These are phyloP conservation scores for Callyntrura guangdongensis DNA, from an alignment of 2,888 invertebrate species.

Conservation along the genomic window DNA sequence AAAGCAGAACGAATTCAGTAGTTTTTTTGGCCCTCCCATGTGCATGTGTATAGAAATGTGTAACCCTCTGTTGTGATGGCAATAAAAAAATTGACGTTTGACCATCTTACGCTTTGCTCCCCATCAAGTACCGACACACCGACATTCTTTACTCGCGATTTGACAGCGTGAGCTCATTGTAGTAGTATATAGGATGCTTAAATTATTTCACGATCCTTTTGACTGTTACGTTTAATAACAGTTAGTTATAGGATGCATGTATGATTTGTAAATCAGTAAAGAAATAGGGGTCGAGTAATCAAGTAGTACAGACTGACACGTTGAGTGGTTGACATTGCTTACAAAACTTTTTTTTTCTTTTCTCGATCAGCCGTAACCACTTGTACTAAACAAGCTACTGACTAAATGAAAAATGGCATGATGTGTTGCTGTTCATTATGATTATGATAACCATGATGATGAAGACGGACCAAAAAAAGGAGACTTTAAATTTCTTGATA, in stretches of 20 bases:
- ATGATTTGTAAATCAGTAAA: too few relatives aligned
- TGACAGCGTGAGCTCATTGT: slow-evolving; percentile 48
- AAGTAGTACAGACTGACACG: background rate
- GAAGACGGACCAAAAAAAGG: slow-evolving; percentile 69
- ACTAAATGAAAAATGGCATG: background rate
- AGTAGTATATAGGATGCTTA: slow-evolving; percentile 1
- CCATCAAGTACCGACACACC: slow-evolving; percentile 20
- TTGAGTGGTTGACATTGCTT: slow-evolving; percentile 32
- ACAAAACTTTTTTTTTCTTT: slow-evolving; percentile 20
- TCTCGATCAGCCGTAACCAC: background rate
- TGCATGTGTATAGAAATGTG: background rate
- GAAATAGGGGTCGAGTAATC: too few relatives aligned
- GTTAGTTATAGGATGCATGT: too few relatives aligned
- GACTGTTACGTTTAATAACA: background rate
- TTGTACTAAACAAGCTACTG: slow-evolving; percentile 24
- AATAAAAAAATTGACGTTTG: slow-evolving; percentile 25
- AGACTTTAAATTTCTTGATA: slow-evolving; percentile 65
- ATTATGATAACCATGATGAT: slow-evolving; percentile 57
- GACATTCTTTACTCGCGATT: slow-evolving; percentile 40
- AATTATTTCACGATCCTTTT: background rate
- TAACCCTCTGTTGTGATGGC: slow-evolving; percentile 2
- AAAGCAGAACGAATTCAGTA: too few relatives aligned
- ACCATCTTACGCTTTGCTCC: slow-evolving; percentile 23
- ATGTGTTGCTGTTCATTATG: slow-evolving; percentile 44
- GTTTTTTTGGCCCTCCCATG: background rate